These are phyloP conservation scores for Venturia canescens DNA, from an alignment of 1,140 invertebrate species.

Conservation along the genomic window DNA sequence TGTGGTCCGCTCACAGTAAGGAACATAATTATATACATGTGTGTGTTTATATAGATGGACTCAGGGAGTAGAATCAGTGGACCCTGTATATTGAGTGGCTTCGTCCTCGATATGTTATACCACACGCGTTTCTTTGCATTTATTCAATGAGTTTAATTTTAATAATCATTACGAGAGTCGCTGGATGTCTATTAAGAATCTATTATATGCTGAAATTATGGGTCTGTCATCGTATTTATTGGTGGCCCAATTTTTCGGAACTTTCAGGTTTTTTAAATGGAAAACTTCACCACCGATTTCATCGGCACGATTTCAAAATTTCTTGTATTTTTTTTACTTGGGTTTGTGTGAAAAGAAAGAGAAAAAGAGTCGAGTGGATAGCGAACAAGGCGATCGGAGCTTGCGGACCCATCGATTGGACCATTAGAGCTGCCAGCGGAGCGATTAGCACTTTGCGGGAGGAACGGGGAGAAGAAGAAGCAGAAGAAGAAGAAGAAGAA, in stretches of 20 bases:
- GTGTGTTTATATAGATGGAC: slow-evolving; percentile 5
- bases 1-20: neutral
- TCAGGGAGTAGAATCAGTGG: neutral
- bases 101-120: neutral
- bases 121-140: neutral
- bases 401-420: slow-evolving; percentile 26
- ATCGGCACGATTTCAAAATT: too few species aligned
- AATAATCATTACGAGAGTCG: neutral
- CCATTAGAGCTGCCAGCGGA: slow-evolving; percentile 49
- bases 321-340: too few species aligned
- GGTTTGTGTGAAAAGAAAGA: neutral
- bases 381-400: slow-evolving; percentile 3
- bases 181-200: too few species aligned
- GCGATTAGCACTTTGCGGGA: slow-evolving; percentile 33
- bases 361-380: slow-evolving; percentile 23
- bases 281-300: too few species aligned
- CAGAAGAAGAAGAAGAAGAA: slow-evolving; percentile 44
- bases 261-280: too few species aligned
- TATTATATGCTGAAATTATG: too few species aligned
- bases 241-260: too few species aligned
- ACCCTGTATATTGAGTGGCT: neutral
- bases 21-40: neutral
- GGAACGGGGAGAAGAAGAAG: neutral
- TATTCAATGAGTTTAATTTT: neutral
- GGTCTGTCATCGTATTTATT: too few species aligned